Conservation (phyloP, 2,888 invertebrate species). For the Hyles lineata region DNA sequence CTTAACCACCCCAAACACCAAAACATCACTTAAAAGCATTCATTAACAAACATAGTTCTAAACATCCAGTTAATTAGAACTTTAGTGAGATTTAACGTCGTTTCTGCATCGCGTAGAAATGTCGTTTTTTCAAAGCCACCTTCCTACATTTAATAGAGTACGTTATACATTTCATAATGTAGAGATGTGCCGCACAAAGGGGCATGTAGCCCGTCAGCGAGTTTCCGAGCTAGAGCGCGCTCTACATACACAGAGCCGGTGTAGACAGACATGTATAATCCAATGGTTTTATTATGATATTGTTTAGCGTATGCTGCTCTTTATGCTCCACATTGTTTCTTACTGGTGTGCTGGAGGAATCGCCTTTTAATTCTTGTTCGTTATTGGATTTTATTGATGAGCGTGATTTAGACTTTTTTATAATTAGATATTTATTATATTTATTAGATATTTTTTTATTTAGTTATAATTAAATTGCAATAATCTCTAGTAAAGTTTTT, state of each 20-base stretch:
- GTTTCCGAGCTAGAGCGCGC: constrained; percentile 26
- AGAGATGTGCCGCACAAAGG: constrained; percentile 58
- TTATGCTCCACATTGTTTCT: background rate
- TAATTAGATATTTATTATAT: too few relatives aligned
- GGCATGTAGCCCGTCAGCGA: constrained; percentile 57
- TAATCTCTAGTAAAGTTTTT: too few relatives aligned
- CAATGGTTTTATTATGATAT: constrained; percentile 1
- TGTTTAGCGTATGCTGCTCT: background rate
- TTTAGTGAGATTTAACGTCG: background rate
- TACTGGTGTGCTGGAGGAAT: background rate
- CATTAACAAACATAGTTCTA: background rate
- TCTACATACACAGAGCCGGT: constrained; percentile 13
- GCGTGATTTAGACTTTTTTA: too few relatives aligned
- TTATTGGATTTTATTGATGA: background rate
- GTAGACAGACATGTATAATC: constrained; percentile 12
- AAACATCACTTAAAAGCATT: too few relatives aligned
- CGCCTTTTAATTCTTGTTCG: background rate
- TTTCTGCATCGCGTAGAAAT: background rate
- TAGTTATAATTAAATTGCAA: too few relatives aligned
- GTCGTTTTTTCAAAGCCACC: constrained; percentile 24
- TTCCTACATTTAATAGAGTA: constrained; percentile 54
- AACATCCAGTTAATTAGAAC: constrained; percentile 1
- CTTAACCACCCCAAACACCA: too few relatives aligned
- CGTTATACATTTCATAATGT: constrained; percentile 43
- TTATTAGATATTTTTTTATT: too few relatives aligned